Evolutionary conservation across 1,140 invertebrate genomes (phyloP), one percentile per base, ranked within the genome.

Genomic region (Lepidurus packardi): DNA sequence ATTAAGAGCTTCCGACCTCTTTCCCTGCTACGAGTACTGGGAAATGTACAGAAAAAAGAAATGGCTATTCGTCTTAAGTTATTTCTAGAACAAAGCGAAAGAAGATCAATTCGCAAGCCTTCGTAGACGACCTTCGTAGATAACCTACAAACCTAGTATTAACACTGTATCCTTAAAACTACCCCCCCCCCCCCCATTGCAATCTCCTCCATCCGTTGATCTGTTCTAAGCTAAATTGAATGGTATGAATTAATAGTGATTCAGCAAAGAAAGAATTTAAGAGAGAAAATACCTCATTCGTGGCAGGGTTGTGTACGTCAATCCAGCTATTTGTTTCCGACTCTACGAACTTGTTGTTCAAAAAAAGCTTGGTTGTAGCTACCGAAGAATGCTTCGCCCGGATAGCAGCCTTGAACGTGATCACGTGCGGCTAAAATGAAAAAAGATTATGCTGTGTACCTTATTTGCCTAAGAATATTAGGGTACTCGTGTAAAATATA

Each of bases 311-410:
- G 80, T 95, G 93, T 1, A 99, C 88, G 83, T 99, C 95, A 82
- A 97, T 93, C 92, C 95, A 98, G 82, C 98, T 92, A 13, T 86
- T 91, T 2, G 95, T 90, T 85, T 97, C 93, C 0, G 97, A 98
- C 78, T 98, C 96, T 1, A 97, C 89, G 87, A 95, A 96, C 86
- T 98, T 91, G 79, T 96, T 96, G 90, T 98, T 90, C 80, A 99
- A 96, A 84, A 94, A 98, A 78, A 98, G 88, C 87, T 98, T 98
- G 13, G 94, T 95, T 11, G 91, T 90, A 1, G 91, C 89, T 34
- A 79, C 77, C 13, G 80, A 79, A 16, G 47, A 77, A 44, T 80
- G 79, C 13, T 77, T 16, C n/a, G 41, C 73, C 13, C 78, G 78
- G 47, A 77, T 21, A 34, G 16, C 25, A n/a, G n/a, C 10, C n/a